Evolutionary conservation across 2,797 vertebrate species (phyloP).

Genomic region (Micromesistius poutassou): DNA sequence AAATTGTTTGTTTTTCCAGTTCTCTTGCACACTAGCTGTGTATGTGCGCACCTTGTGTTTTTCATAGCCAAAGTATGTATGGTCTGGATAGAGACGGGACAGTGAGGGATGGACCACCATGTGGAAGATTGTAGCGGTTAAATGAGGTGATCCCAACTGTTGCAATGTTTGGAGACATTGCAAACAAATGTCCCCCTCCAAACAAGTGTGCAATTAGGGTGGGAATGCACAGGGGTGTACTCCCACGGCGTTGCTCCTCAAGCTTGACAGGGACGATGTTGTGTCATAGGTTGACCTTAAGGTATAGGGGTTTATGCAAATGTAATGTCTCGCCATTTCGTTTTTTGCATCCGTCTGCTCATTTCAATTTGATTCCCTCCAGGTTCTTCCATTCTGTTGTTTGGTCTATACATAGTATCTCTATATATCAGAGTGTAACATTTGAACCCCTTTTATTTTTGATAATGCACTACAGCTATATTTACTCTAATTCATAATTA

Average conservation of each 20-base stretch:
- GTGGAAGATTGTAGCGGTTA: not conserved
- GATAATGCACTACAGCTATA: not conserved
- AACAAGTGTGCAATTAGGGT: not conserved
- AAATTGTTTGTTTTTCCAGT: not conserved
- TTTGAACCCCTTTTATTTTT: slow-evolving; percentile 2
- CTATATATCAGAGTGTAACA: slow-evolving; percentile 5
- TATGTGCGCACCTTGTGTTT: slow-evolving; percentile 7
- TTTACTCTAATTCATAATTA: not conserved
- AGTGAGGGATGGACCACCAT: slow-evolving; percentile 8
- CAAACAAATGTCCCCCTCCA: not conserved
- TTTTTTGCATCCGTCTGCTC: not conserved
- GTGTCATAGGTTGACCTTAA: not conserved
- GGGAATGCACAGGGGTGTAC: not conserved
- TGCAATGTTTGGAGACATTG: not conserved
- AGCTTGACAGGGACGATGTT: not conserved
- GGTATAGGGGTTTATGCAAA: not conserved
- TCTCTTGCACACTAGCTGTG: slow-evolving; percentile 1
- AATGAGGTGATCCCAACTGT: not conserved
- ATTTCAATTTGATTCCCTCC: not conserved
- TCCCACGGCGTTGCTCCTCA: not conserved
- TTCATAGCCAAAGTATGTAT: slow-evolving; percentile 16
- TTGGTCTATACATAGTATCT: not conserved
- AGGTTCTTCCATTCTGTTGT: not conserved
- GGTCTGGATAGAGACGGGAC: not conserved
- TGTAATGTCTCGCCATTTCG: not conserved